Conservation (phyloP, 92 coral and sea anemone genomes). For the Siderastrea radians region DNA sequence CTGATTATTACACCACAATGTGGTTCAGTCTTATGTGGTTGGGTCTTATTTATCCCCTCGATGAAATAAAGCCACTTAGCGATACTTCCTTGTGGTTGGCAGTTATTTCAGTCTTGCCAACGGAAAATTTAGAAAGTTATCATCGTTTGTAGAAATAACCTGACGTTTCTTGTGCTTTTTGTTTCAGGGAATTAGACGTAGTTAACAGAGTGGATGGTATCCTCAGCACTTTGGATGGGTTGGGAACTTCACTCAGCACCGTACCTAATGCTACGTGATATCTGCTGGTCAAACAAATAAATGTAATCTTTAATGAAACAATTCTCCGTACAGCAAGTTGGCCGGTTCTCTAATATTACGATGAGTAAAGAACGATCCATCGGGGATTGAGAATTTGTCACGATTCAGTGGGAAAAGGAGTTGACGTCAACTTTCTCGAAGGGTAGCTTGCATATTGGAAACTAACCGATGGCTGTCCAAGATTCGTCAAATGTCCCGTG, state of each 20-base stretch:
- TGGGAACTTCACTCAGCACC: slow-evolving; percentile 33
- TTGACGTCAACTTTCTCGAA: not conserved
- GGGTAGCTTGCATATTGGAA: not conserved
- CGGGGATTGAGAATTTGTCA: not conserved
- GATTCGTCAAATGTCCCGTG: not conserved
- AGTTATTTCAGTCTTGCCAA: too few relatives aligned
- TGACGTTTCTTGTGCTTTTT: not conserved
- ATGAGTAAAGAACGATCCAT: too few relatives aligned
- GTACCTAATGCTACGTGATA: slow-evolving; percentile 39
- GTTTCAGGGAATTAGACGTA: slow-evolving; percentile 37
- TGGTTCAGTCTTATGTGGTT: too few relatives aligned
- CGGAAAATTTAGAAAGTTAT: not conserved
- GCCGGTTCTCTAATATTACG: not conserved
- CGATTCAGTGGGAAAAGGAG: not conserved
- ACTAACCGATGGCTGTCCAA: not conserved
- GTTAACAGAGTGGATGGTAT: slow-evolving; percentile 34
- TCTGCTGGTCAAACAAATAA: not conserved
- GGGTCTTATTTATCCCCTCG: too few relatives aligned
- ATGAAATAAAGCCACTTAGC: too few relatives aligned
- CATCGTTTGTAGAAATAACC: not conserved
- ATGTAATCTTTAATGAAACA: slow-evolving; percentile 1
- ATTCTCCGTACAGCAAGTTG: not conserved
- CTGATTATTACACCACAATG: too few relatives aligned
- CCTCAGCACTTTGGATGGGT: slow-evolving; percentile 30
- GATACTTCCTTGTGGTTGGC: too few relatives aligned